Conservation (phyloP, 2,113 vertebrate species). For the Apteryx mantelli region DNA sequence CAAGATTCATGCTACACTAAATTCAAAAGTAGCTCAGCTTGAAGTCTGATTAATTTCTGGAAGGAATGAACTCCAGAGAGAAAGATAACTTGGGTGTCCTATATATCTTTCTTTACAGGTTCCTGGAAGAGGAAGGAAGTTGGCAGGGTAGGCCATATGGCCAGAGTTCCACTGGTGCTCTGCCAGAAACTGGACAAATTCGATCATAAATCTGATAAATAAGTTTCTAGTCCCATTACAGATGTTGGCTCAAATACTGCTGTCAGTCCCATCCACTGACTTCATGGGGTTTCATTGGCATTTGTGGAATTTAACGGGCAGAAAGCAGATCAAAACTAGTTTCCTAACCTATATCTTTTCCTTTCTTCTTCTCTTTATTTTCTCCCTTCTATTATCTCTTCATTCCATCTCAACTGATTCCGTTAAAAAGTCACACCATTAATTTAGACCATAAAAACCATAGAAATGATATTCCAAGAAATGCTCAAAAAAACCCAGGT, state of each 20-base stretch:
- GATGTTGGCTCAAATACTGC: background rate
- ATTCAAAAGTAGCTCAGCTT: constrained; percentile 8
- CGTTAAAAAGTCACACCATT: background rate
- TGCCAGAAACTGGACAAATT: background rate
- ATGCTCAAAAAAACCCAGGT: background rate
- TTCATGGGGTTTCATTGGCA: background rate
- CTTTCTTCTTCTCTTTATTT: background rate
- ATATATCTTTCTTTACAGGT: background rate
- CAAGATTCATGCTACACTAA: background rate
- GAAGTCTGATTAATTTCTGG: background rate
- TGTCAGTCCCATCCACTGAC: fast-evolving
- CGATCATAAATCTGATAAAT: background rate
- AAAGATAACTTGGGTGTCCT: background rate
- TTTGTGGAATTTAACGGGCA: background rate
- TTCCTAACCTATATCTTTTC: background rate
- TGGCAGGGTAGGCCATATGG: background rate
- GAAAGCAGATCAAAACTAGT: background rate
- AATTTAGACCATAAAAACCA: background rate
- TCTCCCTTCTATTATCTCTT: background rate
- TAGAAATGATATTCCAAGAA: fast-evolving
- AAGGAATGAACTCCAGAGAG: background rate
- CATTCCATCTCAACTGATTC: background rate
- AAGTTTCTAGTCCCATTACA: background rate
- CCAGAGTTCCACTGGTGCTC: background rate
- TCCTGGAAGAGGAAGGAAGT: background rate